Conservation (phyloP, 2,888 invertebrate genomes). For the Eupithecia pulchellata region DNA sequence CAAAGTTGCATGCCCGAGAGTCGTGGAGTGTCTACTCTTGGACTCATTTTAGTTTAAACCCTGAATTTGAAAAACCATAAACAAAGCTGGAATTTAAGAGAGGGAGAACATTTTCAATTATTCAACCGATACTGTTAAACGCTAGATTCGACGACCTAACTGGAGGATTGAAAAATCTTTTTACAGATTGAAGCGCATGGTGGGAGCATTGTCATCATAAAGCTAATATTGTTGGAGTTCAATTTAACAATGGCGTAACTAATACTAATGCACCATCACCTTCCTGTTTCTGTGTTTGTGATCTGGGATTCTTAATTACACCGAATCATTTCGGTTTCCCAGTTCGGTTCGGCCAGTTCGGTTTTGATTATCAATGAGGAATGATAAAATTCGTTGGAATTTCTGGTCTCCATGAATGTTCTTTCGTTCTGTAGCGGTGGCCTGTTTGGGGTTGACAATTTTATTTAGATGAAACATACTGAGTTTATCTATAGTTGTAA, state of each 20-base stretch:
- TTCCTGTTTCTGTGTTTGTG: not conserved
- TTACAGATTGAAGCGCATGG: too few species aligned
- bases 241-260: not conserved
- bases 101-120: not conserved
- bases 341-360: too few species aligned
- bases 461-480: too few species aligned
- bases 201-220: too few species aligned
- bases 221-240: not conserved
- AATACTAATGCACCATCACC: not conserved
- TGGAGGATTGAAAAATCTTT: too few species aligned
- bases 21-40: constrained; percentile 14
- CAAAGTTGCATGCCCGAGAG: constrained; percentile 32
- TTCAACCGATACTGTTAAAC: too few species aligned
- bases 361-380: not conserved
- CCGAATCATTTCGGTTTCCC: not conserved
- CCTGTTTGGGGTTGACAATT: too few species aligned
- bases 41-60: constrained; percentile 1
- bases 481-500: too few species aligned
- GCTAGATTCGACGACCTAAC: too few species aligned
- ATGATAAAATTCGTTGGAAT: not conserved
- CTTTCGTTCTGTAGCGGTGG: too few species aligned
- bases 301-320: not conserved
- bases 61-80: not conserved
- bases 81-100: not conserved
- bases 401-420: not conserved